These are phyloP conservation scores for Platycheirus albimanus DNA, from an alignment of 2,888 invertebrate genomes.

Conservation along the genomic window DNA sequence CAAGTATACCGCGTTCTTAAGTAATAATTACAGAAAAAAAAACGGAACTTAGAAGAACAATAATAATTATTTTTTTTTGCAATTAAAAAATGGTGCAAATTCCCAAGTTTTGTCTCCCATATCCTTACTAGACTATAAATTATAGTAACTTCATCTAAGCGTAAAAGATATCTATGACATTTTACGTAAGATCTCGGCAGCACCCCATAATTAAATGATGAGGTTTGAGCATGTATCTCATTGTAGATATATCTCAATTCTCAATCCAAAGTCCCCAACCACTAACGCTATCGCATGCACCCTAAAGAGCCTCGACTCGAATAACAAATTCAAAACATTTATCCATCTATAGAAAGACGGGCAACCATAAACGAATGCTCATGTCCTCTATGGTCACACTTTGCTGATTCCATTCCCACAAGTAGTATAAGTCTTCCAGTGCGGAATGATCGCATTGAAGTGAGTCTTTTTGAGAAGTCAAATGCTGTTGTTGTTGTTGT, in stretches of 20 bases:
- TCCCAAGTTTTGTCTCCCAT: slow-evolving; percentile 5
- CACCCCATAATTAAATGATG: slow-evolving; percentile 58
- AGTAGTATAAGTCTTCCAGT: slow-evolving; percentile 15
- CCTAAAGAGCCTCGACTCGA: slow-evolving; percentile 36
- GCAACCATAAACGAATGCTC: slow-evolving; percentile 72
- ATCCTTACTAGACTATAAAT: slow-evolving; percentile 3
- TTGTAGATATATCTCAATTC: background rate
- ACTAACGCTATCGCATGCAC: slow-evolving; percentile 19
- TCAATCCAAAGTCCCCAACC: background rate
- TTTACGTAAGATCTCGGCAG: slow-evolving; percentile 17
- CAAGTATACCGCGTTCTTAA: too few species aligned
- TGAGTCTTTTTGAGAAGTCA: slow-evolving; percentile 24
- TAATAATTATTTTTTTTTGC: too few species aligned
- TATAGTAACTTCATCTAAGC: background rate
- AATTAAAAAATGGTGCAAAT: background rate
- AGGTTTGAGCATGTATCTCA: slow-evolving; percentile 43
- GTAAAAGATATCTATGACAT: slow-evolving; percentile 25
- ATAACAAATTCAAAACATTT: slow-evolving; percentile 59
- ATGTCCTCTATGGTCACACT: slow-evolving; percentile 72
- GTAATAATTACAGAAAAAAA: too few species aligned
- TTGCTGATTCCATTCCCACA: slow-evolving; percentile 70
- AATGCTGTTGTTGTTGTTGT: slow-evolving; percentile 32
- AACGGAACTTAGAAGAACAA: too few species aligned
- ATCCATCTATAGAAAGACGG: slow-evolving; percentile 65
- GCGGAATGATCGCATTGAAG: slow-evolving; percentile 45